Conservation (phyloP, 1,140 invertebrate species). For the Cecropterus lyciades region DNA sequence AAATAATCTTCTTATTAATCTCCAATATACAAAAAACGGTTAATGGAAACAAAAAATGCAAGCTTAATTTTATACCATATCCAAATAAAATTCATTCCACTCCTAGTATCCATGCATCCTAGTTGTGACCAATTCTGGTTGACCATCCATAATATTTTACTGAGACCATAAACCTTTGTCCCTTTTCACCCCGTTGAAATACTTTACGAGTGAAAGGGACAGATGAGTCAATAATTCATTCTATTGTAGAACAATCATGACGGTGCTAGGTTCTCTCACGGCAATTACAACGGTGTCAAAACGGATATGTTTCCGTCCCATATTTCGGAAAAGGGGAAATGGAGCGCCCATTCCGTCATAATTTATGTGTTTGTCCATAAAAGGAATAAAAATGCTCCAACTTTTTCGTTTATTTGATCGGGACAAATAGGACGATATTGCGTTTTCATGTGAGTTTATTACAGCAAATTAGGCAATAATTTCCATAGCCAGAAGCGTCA, state of each 20-base stretch:
- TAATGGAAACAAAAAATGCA: too few species aligned
- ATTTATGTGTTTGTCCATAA: slow-evolving; percentile 52
- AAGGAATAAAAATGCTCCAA: slow-evolving; percentile 3
- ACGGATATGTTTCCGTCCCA: slow-evolving; percentile 62
- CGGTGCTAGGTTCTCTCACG: slow-evolving; percentile 56
- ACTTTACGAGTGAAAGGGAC: slow-evolving; percentile 40
- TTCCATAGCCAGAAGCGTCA: too few species aligned
- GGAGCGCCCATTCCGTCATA: slow-evolving; percentile 40
- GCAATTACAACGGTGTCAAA: slow-evolving; percentile 67
- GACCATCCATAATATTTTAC: slow-evolving; percentile 52
- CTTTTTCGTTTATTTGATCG: slow-evolving; percentile 7
- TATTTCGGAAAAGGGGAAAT: slow-evolving; percentile 47
- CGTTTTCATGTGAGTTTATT: too few species aligned
- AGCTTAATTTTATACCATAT: slow-evolving; percentile 8
- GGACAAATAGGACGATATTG: neutral
- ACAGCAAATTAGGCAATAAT: too few species aligned
- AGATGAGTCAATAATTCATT: slow-evolving; percentile 49
- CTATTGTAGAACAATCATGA: slow-evolving; percentile 48
- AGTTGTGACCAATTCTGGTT: slow-evolving; percentile 32
- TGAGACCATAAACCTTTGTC: slow-evolving; percentile 41
- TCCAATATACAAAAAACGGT: too few species aligned
- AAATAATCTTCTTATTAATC: too few species aligned
- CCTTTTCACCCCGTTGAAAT: slow-evolving; percentile 33
- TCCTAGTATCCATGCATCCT: slow-evolving; percentile 10
- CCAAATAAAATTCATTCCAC: slow-evolving; percentile 23